These are phyloP conservation scores for Diploscapter pachys DNA, from an alignment of 1,140 invertebrate genomes.

Conservation along the genomic window DNA sequence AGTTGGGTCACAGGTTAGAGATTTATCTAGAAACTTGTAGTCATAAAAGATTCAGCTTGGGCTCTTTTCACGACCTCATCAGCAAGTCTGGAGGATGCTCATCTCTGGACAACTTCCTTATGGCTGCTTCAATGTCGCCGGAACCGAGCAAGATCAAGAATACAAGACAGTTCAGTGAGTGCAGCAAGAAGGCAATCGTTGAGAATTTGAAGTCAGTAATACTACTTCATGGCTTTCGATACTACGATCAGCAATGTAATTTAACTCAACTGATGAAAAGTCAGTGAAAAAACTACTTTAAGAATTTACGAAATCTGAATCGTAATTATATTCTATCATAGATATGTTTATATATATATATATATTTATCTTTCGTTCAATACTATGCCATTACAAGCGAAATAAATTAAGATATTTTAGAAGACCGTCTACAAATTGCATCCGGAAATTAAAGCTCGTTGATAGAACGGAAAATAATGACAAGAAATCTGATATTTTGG, in stretches of 20 bases:
- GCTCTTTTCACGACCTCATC: slow-evolving; percentile 45
- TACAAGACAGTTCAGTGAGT: slow-evolving; percentile 44
- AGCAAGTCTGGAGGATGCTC: slow-evolving; percentile 33
- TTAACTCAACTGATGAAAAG: no score
- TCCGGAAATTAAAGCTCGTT: slow-evolving; percentile 21
- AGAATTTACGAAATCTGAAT: slow-evolving; percentile 9
- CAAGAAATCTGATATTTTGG: neutral
- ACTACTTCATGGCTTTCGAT: no score
- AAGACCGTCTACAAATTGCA: slow-evolving; percentile 39
- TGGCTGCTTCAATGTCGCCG: slow-evolving; percentile 45
- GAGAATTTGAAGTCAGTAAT: slow-evolving; percentile 38
- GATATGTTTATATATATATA: no score
- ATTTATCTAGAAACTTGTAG: neutral
- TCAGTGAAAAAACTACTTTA: neutral
- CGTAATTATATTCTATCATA: no score
- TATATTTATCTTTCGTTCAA: no score
- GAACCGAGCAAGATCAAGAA: slow-evolving; percentile 41
- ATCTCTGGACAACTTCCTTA: slow-evolving; percentile 43
- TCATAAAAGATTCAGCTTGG: slow-evolving; percentile 37
- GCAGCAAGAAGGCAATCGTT: slow-evolving; percentile 42
- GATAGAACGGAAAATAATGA: slow-evolving; percentile 7
- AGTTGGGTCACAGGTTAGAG: slow-evolving; percentile 46
- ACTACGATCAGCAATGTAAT: no score
- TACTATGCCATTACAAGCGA: no score
- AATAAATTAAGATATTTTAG: slow-evolving; percentile 19